Conservation (phyloP, 2,888 invertebrate species). For the Mythimna impura region DNA sequence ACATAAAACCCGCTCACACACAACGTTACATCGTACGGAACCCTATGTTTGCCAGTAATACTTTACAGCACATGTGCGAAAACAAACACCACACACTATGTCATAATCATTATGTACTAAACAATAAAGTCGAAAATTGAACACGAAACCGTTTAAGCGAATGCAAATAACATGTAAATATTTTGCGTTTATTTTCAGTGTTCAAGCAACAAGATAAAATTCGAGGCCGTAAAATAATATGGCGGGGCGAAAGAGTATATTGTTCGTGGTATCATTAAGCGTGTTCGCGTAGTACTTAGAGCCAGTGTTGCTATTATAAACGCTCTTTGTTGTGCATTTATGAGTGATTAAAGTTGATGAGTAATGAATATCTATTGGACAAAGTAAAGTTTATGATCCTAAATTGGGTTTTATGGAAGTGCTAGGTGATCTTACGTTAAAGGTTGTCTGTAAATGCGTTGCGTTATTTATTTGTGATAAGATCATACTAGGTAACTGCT, state of each 20-base stretch:
- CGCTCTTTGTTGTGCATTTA: constrained; percentile 70
- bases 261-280: constrained; percentile 77
- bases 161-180: constrained; percentile 79
- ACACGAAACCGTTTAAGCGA: constrained; percentile 66
- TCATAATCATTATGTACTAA: constrained; percentile 64
- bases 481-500: neutral
- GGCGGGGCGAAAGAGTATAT: constrained; percentile 77
- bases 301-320: constrained; percentile 65
- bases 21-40: constrained; percentile 78
- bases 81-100: constrained; percentile 66
- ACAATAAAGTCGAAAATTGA: constrained; percentile 74
- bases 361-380: constrained; percentile 66
- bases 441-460: constrained; percentile 6
- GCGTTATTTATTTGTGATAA: constrained; percentile 23
- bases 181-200: constrained; percentile 81
- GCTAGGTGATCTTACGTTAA: constrained; percentile 40
- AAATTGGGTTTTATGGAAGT: constrained; percentile 58
- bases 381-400: constrained; percentile 64
- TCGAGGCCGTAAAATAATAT: constrained; percentile 82
- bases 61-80: constrained; percentile 78
- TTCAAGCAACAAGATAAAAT: constrained; percentile 83
- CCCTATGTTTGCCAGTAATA: constrained; percentile 83
- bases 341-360: constrained; percentile 74
- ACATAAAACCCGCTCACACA: constrained; percentile 81
- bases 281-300: constrained; percentile 74